Evolutionary conservation across 2,797 vertebrate species (phyloP), one percentile per base, ranked within the genome.

Genomic region (Columba guinea): DNA sequence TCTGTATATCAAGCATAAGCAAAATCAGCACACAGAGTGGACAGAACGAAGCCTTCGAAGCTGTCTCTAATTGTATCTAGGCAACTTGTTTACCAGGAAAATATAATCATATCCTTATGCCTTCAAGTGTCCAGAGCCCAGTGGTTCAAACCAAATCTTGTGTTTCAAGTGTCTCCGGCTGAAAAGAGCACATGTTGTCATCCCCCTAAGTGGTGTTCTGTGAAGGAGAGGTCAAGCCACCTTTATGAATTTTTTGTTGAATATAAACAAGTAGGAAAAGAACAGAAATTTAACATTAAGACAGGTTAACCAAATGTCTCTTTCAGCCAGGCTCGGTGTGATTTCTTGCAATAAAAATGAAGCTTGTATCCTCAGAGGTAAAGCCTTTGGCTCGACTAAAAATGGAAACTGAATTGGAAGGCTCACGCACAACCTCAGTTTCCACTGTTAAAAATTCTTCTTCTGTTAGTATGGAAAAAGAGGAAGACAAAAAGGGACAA

Each of bases 341-440:
- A 65, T 37, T 90, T 62, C 39, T 84, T 59, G 49, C 62, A 74
- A 2, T n/a, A 49, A 58, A 89, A 64, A 49, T 9, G 49, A 68
- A 81, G 27, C 13, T 59, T 76, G 16, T 15, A 58, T 46, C 37
- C 63, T 91, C 58, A 64, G 68, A 81, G 37, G 62, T 69, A 19
- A 86, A 84, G 48, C 7, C 48, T 59, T 80, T 86, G 55, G 62
- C 73, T 75, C 28, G n/a, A 78, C 58, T 88, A 86, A 93, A 93
- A 96, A 91, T 32, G 41, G 82, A 83, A 95, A 65, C 21, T 52
- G 48, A 73, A 84, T 44, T 32, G 18, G 51, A 14, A 81, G n/a
- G 46, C 15, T 85, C 44, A 69, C 14, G 10, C 5, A 12, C 49
- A 89, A 68, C n/a, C 34, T 73, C 68, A 62, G n/a, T 46, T 88